Percentiles rank a stretch among this genome's conserved stretches.
phyloP scores from a whole-genome alignment of 2,113 vertebrate genomes.

The Noctilio leporinus region DNA sequence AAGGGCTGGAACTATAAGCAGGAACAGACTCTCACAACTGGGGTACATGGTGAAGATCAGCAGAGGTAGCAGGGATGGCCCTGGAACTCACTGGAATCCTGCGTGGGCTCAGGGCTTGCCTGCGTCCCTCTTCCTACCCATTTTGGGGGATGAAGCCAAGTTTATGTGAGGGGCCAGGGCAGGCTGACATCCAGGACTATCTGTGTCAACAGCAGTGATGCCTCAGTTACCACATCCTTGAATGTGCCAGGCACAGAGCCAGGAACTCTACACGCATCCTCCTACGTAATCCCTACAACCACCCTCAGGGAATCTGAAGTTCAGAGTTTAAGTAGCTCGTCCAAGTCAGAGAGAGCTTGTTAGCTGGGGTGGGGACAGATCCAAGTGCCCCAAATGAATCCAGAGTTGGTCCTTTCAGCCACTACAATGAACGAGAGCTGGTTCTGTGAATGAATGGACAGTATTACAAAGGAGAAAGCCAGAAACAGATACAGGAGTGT shows the following conservation, averaged over 20 bases:
- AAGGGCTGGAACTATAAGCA: neutral
- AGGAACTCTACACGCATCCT: neutral
- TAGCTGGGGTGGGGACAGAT: neutral
- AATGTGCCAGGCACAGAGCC: neutral
- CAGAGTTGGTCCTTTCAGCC: neutral
- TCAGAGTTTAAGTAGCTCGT: neutral
- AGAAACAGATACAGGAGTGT: neutral
- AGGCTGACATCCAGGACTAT: neutral
- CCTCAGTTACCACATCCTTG: neutral
- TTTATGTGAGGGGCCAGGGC: neutral
- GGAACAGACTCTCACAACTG: neutral
- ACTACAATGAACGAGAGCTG: neutral
- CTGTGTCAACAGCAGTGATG: neutral
- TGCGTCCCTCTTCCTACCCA: rapidly evolving
- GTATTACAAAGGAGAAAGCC: neutral
- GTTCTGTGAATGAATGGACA: neutral
- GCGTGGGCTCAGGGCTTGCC: neutral
- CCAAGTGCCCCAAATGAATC: neutral
- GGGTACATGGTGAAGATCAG: neutral
- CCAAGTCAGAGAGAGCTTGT: no score
- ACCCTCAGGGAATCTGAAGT: neutral
- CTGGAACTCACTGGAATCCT: neutral
- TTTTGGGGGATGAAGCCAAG: neutral
- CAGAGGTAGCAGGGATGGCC: neutral
- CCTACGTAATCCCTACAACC: neutral